Conservation (phyloP, 1,140 invertebrate genomes). For the Rhysida immarginata region DNA sequence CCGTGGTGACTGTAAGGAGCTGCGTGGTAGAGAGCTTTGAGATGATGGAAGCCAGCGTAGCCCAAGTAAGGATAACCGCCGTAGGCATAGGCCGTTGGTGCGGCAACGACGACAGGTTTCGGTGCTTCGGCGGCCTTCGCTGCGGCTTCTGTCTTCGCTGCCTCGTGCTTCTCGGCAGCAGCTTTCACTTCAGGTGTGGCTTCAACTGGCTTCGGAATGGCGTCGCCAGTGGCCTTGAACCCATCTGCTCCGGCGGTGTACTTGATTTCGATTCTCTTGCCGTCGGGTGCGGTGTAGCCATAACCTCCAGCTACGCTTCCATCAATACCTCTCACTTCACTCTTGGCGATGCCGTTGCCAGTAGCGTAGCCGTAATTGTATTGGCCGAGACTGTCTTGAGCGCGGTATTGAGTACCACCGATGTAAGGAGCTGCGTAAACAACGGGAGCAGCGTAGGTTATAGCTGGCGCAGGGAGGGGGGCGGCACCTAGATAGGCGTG, state of each 20-base stretch:
- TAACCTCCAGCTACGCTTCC: slow-evolving; percentile 42
- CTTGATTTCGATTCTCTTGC: slow-evolving; percentile 44
- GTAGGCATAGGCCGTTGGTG: neutral
- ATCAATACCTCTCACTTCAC: neutral
- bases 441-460: too few relatives aligned
- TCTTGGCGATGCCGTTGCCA: neutral
- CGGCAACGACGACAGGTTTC: neutral
- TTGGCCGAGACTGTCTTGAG: slow-evolving; percentile 1
- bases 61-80: too few relatives aligned
- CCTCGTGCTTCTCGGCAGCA: neutral
- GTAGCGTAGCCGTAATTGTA: slow-evolving; percentile 4
- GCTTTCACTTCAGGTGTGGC: neutral
- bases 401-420: neutral
- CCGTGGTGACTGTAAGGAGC: neutral
- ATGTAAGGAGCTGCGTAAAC: neutral
- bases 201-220: slow-evolving; percentile 41
- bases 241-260: slow-evolving; percentile 71
- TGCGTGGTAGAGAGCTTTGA: neutral
- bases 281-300: slow-evolving; percentile 48
- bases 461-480: too few relatives aligned
- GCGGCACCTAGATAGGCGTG: too few relatives aligned
- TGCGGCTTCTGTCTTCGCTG: neutral
- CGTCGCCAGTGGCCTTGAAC: slow-evolving; percentile 61
- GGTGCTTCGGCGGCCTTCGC: neutral
- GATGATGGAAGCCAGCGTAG: too few relatives aligned